phyloP scores from a whole-genome alignment of 2,888 invertebrate genomes.

The Pollenia labialis region DNA sequence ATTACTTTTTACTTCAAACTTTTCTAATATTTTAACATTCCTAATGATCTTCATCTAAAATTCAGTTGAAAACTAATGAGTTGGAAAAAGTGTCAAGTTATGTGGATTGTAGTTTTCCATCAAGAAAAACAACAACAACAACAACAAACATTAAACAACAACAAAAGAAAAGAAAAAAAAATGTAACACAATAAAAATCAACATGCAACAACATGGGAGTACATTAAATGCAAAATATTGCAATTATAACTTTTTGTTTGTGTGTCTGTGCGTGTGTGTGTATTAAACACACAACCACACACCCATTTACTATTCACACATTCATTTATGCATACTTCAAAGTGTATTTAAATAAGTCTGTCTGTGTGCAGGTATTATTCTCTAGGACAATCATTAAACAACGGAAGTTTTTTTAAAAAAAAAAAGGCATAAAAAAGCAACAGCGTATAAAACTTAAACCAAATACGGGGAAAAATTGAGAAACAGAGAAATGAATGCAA shows the following conservation, averaged over 20 bases:
- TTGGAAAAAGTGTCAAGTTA: constrained; percentile 58
- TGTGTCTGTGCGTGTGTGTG: too few species aligned
- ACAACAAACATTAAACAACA: background rate
- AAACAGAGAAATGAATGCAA: background rate
- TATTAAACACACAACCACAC: constrained; percentile 2
- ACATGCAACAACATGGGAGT: constrained; percentile 34
- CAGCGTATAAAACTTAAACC: constrained; percentile 54
- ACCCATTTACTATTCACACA: background rate
- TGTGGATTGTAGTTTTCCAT: constrained; percentile 1
- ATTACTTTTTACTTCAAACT: background rate
- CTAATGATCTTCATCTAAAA: constrained; percentile 48
- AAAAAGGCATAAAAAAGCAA: constrained; percentile 51
- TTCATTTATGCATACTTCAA: background rate
- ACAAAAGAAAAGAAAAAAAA: constrained; percentile 4
- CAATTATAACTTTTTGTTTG: constrained; percentile 41
- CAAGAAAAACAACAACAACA: background rate
- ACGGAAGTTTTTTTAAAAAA: constrained; percentile 37
- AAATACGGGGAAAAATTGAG: background rate
- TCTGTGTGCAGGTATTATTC: constrained; percentile 22
- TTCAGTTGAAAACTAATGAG: constrained; percentile 67
- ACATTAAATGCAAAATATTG: constrained; percentile 52
- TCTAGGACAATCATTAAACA: constrained; percentile 30
- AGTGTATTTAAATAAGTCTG: constrained; percentile 14
- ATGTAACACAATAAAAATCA: constrained; percentile 44
- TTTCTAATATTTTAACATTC: constrained; percentile 23